These are phyloP conservation scores for Xanthorhoe spadicearia DNA, from an alignment of 2,888 invertebrate genomes.

Conservation along the genomic window DNA sequence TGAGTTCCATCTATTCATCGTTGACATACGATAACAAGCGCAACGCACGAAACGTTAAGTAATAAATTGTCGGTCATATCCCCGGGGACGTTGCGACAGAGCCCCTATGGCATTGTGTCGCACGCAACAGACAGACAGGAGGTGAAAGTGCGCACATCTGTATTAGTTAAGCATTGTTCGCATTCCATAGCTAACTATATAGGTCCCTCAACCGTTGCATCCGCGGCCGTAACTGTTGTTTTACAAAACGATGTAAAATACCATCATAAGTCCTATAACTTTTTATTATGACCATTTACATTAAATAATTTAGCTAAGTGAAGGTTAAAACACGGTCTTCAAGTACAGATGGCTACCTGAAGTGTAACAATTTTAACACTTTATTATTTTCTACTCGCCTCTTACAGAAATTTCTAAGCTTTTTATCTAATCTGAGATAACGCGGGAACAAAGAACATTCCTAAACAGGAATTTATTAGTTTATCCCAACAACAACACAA, in stretches of 20 bases:
- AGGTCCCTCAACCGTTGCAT: slow-evolving; percentile 33
- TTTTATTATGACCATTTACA: background rate
- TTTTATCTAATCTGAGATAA: slow-evolving; percentile 46
- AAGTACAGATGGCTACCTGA: too few relatives aligned
- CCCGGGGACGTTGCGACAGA: slow-evolving; percentile 61
- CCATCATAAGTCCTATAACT: background rate
- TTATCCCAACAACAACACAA: slow-evolving; percentile 9
- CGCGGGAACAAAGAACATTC: slow-evolving; percentile 46
- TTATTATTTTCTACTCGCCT: background rate
- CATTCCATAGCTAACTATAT: slow-evolving; percentile 49
- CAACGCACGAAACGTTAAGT: slow-evolving; percentile 49
- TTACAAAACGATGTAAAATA: slow-evolving; percentile 37
- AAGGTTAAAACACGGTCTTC: too few relatives aligned
- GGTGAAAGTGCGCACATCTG: slow-evolving; percentile 77
- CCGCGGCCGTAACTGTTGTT: slow-evolving; percentile 62
- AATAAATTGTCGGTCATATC: slow-evolving; percentile 50
- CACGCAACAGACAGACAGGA: slow-evolving; percentile 61
- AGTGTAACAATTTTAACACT: background rate
- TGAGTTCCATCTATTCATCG: slow-evolving; percentile 34
- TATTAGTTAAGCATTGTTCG: slow-evolving; percentile 53
- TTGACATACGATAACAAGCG: slow-evolving; percentile 47
- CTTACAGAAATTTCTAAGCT: background rate
- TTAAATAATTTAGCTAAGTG: background rate
- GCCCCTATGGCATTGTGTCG: slow-evolving; percentile 48
- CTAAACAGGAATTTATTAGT: slow-evolving; percentile 37